Conservation (phyloP, 1,140 invertebrate genomes). For the Hermetia illucens region DNA sequence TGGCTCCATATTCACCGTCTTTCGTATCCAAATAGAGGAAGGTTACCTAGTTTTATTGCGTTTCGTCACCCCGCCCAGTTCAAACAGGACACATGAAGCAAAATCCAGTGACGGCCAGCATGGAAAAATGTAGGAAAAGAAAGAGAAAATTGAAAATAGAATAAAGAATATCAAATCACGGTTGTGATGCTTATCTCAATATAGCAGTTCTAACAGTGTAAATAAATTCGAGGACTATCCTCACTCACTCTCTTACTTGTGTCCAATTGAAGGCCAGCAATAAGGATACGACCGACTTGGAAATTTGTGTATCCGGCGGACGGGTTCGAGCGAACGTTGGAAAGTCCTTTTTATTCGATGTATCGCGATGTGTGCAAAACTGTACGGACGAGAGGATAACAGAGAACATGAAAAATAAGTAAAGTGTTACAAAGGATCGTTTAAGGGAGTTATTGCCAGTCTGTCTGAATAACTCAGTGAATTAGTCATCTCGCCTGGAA, state of each 20-base stretch:
- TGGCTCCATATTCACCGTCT: conserved; percentile 51
- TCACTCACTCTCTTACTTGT: conserved; percentile 42
- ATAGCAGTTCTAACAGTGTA: too few relatives aligned
- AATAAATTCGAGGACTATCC: neutral
- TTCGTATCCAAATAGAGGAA: conserved; percentile 58
- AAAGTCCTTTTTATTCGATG: conserved; percentile 74
- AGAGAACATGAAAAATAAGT: conserved; percentile 3
- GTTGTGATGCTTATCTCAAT: too few relatives aligned
- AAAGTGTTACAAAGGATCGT: neutral
- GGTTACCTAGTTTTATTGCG: conserved; percentile 44
- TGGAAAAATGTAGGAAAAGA: too few relatives aligned
- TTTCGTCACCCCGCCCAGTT: neutral
- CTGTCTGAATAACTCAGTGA: neutral
- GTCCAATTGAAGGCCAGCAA: conserved; percentile 68
- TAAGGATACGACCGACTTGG: conserved; percentile 71
- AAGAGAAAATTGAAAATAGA: too few relatives aligned
- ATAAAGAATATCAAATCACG: too few relatives aligned
- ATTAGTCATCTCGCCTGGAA: neutral
- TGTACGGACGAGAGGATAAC: conserved; percentile 38
- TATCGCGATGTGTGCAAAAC: conserved; percentile 76
- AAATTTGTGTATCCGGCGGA: conserved; percentile 86
- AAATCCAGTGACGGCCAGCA: too few relatives aligned
- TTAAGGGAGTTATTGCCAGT: neutral
- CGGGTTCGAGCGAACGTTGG: conserved; percentile 85
- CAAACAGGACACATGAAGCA: neutral